A percentile compares a stretch with the other conserved stretches of the same genome.
Conservation (phyloP, 2,888 invertebrate genomes). For the Drosophila affinis region DNA sequence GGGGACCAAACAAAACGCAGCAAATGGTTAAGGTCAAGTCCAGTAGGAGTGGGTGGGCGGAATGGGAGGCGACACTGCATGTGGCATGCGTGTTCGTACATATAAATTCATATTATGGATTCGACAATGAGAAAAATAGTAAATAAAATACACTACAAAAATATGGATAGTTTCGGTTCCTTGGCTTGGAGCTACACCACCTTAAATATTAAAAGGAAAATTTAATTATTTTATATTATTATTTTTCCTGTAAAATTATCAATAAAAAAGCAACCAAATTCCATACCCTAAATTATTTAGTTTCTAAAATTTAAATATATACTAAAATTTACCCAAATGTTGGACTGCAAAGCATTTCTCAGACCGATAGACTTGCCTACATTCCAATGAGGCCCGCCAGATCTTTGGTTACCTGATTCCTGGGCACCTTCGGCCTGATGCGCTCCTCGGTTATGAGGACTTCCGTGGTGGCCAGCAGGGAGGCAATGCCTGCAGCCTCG, state of each 20-base stretch:
- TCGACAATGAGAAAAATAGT: conserved; percentile 35
- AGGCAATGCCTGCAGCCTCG: conserved; percentile 96
- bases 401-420: conserved; percentile 85
- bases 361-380: conserved; percentile 1
- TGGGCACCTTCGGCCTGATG: conserved; percentile 88
- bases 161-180: too few species aligned
- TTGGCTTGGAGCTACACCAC: too few species aligned
- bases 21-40: conserved; percentile 66
- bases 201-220: too few species aligned
- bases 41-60: conserved; percentile 1
- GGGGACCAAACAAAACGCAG: conserved; percentile 42
- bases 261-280: too few species aligned
- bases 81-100: too few species aligned
- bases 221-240: too few species aligned
- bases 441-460: conserved; percentile 97
- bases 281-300: background rate
- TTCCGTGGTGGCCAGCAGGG: conserved; percentile 96
- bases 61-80: background rate
- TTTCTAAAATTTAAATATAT: background rate
- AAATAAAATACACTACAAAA: conserved; percentile 83
- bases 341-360: too few species aligned
- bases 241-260: too few species aligned
- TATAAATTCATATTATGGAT: conserved; percentile 27
- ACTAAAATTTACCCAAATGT: background rate
- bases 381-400: conserved; percentile 89